Percentiles rank a stretch among this genome's conserved stretches.
Evolutionary conservation across 2,113 vertebrate genomes (phyloP).

Genomic region (Nothoprocta pentlandii): DNA sequence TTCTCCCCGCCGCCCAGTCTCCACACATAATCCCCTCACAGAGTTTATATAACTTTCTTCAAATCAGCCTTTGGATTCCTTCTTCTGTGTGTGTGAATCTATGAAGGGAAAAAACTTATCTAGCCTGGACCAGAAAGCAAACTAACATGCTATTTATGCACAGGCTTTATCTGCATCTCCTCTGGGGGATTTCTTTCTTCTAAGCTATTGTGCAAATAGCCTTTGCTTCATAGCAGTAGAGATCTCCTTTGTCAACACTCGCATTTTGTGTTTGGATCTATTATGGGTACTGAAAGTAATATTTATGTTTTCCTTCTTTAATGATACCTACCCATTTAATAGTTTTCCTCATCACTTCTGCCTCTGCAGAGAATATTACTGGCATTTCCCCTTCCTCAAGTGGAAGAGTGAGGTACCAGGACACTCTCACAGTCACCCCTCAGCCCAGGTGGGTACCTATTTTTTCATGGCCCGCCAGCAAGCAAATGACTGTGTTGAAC

Average conservation of each 20-base stretch:
- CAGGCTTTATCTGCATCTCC: slow-evolving; percentile 1
- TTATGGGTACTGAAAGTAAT: neutral
- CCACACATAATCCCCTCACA: neutral
- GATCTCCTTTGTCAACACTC: slow-evolving; percentile 47
- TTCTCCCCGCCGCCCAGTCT: neutral
- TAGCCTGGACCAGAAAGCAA: neutral
- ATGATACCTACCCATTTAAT: neutral
- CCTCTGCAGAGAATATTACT: neutral
- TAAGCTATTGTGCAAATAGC: slow-evolving; percentile 11
- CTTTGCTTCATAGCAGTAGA: neutral
- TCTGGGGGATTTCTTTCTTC: neutral
- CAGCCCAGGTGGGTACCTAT: rapidly evolving
- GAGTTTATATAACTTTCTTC: neutral
- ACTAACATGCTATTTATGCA: neutral
- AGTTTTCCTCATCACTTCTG: neutral
- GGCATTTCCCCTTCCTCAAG: neutral
- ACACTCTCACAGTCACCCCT: neutral
- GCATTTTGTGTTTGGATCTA: neutral
- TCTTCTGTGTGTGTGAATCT: neutral
- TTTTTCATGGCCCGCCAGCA: neutral
- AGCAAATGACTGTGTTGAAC: rapidly evolving
- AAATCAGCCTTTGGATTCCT: neutral
- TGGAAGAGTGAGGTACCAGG: neutral
- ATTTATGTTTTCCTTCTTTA: neutral
- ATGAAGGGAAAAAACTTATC: neutral